phyloP scores from a whole-genome alignment of 2,113 vertebrate species.

The Neotoma lepida region DNA sequence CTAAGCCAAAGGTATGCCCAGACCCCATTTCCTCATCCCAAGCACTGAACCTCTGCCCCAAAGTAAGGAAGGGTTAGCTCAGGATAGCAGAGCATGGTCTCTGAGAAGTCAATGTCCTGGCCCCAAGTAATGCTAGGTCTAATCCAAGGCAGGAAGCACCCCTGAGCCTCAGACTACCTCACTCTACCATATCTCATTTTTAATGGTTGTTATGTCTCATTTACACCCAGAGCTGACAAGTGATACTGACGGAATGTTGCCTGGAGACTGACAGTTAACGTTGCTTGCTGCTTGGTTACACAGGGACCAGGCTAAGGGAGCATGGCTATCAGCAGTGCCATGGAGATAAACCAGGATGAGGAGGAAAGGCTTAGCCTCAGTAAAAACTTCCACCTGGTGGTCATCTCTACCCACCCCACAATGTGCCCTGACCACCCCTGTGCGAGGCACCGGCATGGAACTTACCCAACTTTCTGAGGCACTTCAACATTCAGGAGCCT shows the following conservation, averaged over 20 bases:
- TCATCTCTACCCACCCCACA: no score
- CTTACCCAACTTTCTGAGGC: constrained; percentile 82
- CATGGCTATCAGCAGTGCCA: neutral
- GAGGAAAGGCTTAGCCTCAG: neutral
- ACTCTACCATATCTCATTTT: neutral
- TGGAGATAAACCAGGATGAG: neutral
- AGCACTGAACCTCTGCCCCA: neutral
- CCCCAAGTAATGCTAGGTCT: neutral
- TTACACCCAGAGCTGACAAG: neutral
- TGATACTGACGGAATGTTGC: rapidly evolving
- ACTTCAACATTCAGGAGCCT: constrained; percentile 81
- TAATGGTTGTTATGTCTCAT: neutral
- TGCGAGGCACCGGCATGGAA: neutral
- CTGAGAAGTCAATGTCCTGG: neutral
- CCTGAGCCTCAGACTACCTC: rapidly evolving
- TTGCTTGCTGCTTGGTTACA: neutral
- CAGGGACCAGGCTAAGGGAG: neutral
- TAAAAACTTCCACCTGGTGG: neutral
- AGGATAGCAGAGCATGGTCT: neutral
- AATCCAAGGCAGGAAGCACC: neutral
- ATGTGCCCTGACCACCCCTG: neutral
- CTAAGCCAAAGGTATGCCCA: neutral
- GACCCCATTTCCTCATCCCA: neutral
- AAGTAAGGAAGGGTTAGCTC: neutral
- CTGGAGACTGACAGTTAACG: no score